These are phyloP conservation scores for Parazoanthus atlanticus DNA, from an alignment of 92 coral and sea anemone species.

Conservation along the genomic window DNA sequence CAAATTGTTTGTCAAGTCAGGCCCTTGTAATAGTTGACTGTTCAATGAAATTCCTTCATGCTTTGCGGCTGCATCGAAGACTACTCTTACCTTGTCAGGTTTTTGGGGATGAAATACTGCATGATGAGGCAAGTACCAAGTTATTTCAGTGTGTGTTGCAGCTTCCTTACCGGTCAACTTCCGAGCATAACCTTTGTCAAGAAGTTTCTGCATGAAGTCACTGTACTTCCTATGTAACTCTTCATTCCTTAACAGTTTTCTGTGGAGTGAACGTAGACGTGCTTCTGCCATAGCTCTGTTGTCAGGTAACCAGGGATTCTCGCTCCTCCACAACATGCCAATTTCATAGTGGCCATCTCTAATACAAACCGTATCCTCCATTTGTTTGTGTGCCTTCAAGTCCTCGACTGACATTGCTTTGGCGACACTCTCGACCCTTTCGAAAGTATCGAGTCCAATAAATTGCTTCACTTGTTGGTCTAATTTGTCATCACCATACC, in stretches of 20 bases:
- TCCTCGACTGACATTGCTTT: conserved; percentile 55
- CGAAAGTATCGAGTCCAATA: conserved; percentile 46
- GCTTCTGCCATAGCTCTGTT: conserved; percentile 48
- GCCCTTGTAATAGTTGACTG: conserved; percentile 36
- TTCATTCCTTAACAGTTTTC: conserved; percentile 18
- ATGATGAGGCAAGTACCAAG: conserved; percentile 47
- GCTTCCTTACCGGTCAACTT: conserved; percentile 20
- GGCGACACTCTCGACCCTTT: conserved; percentile 27
- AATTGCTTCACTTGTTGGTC: conserved; percentile 51
- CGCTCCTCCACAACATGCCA: conserved; percentile 57
- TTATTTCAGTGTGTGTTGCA: conserved; percentile 19
- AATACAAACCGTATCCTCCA: conserved; percentile 32
- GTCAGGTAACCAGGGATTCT: conserved; percentile 45
- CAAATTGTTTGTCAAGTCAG: conserved; percentile 51
- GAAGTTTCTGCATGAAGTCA: conserved; percentile 24
- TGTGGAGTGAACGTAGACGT: conserved; percentile 23
- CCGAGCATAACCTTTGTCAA: conserved; percentile 30
- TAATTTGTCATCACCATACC: conserved; percentile 34
- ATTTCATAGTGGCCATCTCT: conserved; percentile 49
- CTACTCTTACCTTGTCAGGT: conserved; percentile 46
- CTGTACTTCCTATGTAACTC: conserved; percentile 31
- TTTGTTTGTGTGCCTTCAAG: conserved; percentile 16
- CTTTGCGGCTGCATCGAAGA: conserved; percentile 43
- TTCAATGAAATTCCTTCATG: conserved; percentile 36
- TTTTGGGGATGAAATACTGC: conserved; percentile 47